phyloP scores from a whole-genome alignment of 2,113 vertebrate species.

The Rhinoderma darwinii region DNA sequence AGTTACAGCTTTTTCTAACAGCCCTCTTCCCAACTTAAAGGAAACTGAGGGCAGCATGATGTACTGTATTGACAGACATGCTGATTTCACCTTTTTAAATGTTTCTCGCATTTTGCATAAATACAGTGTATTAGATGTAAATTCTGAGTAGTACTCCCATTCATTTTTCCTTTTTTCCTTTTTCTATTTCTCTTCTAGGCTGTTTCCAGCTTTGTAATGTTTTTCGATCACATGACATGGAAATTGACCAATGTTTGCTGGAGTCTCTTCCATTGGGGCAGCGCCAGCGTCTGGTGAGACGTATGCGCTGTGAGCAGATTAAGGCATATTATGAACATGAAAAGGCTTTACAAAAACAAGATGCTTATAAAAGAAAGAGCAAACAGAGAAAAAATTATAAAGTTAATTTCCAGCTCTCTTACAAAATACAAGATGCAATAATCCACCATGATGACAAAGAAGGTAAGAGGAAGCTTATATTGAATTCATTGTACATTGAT shows the following conservation, averaged over 20 bases:
- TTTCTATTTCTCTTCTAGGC: constrained; percentile 73
- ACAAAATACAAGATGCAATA: constrained; percentile 87
- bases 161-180: background rate
- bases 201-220: constrained; percentile 98
- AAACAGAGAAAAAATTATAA: constrained; percentile 75
- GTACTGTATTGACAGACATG: no score
- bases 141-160: background rate
- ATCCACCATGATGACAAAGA: constrained; percentile 88
- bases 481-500: background rate
- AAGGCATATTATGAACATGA: constrained; percentile 91
- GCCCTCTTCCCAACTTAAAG: no score
- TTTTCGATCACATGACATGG: constrained; percentile 95
- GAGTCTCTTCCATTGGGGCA: constrained; percentile 94
- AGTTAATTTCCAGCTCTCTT: constrained; percentile 75
- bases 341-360: constrained; percentile 81
- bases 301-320: constrained; percentile 94
- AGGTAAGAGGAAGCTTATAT: constrained; percentile 72
- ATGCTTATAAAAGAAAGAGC: constrained; percentile 69
- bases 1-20: no score
- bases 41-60: no score
- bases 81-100: no score
- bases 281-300: constrained; percentile 90
- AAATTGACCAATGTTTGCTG: constrained; percentile 98
- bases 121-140: background rate
- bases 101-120: no score